Evolutionary conservation across 2,797 vertebrate species (phyloP).

Genomic region (Poeciliopsis infans): DNA sequence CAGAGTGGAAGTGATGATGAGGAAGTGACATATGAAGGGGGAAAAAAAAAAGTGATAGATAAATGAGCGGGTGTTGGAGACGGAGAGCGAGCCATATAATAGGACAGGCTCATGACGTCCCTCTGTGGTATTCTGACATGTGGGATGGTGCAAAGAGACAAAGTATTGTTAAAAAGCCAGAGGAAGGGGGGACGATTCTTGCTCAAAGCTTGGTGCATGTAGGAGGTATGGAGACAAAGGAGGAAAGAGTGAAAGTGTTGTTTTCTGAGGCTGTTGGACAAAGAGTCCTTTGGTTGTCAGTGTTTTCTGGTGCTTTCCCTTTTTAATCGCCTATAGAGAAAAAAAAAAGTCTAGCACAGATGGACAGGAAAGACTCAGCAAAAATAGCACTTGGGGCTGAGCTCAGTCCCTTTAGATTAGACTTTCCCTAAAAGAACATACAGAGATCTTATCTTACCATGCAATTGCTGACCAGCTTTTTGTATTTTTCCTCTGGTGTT

Average conservation of each 20-base stretch:
- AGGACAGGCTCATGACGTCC: conserved; percentile 50
- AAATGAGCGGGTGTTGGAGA: conserved; percentile 37
- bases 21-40: conserved; percentile 28
- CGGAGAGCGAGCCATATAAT: conserved; percentile 40
- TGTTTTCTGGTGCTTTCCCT: conserved; percentile 63
- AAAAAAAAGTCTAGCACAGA: conserved; percentile 1
- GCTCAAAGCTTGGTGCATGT: conserved; percentile 54
- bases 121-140: conserved; percentile 67
- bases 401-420: neutral
- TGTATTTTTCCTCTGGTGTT: neutral
- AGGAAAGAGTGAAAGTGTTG: conserved; percentile 57
- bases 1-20: conserved; percentile 41
- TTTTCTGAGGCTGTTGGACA: conserved; percentile 56
- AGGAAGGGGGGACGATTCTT: conserved; percentile 54
- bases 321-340: conserved; percentile 17
- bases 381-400: neutral
- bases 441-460: neutral
- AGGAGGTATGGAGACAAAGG: conserved; percentile 66
- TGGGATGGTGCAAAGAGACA: conserved; percentile 65
- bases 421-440: neutral
- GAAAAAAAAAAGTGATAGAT: conserved; percentile 36
- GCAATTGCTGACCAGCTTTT: neutral
- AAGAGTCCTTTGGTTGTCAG: conserved; percentile 59
- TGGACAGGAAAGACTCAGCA: conserved; percentile 1
- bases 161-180: conserved; percentile 57